These are phyloP conservation scores for Acrossocheilus wenchowensis DNA, from an alignment of 2,797 vertebrate species.

Conservation along the genomic window DNA sequence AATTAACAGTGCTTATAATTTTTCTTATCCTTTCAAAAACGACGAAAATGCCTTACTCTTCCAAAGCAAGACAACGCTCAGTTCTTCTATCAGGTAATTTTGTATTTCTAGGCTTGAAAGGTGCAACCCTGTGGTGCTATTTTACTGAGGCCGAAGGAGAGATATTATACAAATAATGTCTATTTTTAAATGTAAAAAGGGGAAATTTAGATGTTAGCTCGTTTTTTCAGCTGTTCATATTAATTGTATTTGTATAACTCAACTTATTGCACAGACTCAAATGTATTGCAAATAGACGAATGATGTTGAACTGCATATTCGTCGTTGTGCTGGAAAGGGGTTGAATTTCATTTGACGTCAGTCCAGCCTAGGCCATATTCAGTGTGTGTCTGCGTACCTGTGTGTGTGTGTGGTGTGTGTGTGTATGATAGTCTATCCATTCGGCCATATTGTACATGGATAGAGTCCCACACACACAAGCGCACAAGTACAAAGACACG, in stretches of 20 bases:
- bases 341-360: conserved; percentile 56
- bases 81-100: conserved; percentile 75
- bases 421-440: conserved; percentile 41
- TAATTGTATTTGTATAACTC: conserved; percentile 88
- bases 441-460: conserved; percentile 61
- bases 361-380: conserved; percentile 66
- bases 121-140: conserved; percentile 77
- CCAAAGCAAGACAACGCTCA: conserved; percentile 78
- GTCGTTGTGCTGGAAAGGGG: conserved; percentile 46
- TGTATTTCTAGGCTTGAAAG: conserved; percentile 71
- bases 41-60: conserved; percentile 89
- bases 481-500: conserved; percentile 18
- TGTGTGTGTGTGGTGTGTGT: conserved; percentile 5
- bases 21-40: conserved; percentile 76
- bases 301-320: conserved; percentile 73
- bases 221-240: conserved; percentile 83
- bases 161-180: conserved; percentile 62
- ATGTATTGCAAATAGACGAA: conserved; percentile 65
- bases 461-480: conserved; percentile 32
- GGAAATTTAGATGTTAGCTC: conserved; percentile 78
- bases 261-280: conserved; percentile 82
- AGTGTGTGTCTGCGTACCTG: conserved; percentile 7
- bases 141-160: conserved; percentile 68
- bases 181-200: conserved; percentile 80
- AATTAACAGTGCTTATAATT: conserved; percentile 82